Percentiles rank a stretch among this genome's conserved stretches.
Evolutionary conservation across 2,113 vertebrate species (phyloP).

Genomic region (Nannospalax galili): DNA sequence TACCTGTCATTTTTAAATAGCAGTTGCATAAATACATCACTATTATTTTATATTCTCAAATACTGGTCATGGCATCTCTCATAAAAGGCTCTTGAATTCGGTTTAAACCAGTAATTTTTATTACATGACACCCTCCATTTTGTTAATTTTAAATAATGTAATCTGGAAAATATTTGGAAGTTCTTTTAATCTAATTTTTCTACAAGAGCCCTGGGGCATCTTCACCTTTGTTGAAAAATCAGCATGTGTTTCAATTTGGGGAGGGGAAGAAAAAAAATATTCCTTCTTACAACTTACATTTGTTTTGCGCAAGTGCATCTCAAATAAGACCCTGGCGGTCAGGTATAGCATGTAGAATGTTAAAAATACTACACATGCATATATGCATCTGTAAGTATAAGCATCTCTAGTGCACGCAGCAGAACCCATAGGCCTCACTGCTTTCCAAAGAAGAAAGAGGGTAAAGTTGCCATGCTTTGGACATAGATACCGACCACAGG

Average conservation of each 20-base stretch:
- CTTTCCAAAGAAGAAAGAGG: neutral
- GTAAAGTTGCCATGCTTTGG: neutral
- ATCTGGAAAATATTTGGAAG: conserved; percentile 49
- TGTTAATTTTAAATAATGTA: conserved; percentile 29
- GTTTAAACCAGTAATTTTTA: conserved; percentile 54
- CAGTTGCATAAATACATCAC: neutral
- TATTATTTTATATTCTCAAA: conserved; percentile 39
- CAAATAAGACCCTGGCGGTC: conserved; percentile 56
- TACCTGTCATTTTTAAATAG: conserved; percentile 46
- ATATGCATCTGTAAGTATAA: neutral
- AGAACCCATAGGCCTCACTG: neutral
- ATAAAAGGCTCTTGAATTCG: neutral
- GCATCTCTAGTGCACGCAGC: neutral
- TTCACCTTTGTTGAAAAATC: conserved; percentile 56
- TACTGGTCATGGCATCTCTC: neutral
- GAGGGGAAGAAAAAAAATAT: conserved; percentile 32
- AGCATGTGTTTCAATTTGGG: conserved; percentile 21
- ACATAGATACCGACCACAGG: neutral
- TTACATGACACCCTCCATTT: neutral
- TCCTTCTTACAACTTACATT: conserved; percentile 29
- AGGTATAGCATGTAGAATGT: conserved; percentile 55
- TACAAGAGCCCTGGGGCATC: neutral
- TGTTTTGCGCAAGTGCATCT: conserved; percentile 66
- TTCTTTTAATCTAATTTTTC: conserved; percentile 26
- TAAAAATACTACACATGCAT: conserved; percentile 4